Evolutionary conservation across 2,797 vertebrate species (phyloP), one percentile per base, ranked within the genome.

Genomic region (Muscicapa striata): DNA sequence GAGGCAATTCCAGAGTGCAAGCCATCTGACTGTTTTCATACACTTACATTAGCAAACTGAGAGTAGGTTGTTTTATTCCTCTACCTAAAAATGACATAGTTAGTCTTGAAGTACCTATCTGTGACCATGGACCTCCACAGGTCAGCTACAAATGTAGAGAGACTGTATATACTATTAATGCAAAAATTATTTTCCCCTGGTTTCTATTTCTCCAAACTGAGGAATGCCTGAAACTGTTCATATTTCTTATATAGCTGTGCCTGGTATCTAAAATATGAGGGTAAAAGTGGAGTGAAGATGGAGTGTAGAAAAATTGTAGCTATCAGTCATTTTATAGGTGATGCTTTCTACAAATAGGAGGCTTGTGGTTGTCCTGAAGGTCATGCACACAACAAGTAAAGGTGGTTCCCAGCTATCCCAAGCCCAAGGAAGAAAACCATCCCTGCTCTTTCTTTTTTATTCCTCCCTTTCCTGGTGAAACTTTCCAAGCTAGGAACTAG

Each of bases 391-490:
- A 59, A 12, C 19, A 34, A 57, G 8, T 7, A 49, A 21, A 67
- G 26, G 3, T 45, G 22, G 13, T 38, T 78, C 69, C 17, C 34
- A 78, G 26, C 12, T 81, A 41, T 19, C n/a, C 32, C 11, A 48
- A 40, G 22, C 5, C 41, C 19, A 7, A n/a, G 11, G 23, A 67
- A 41, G 10, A 5, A 80, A 16, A 2, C 0, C 5, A 3, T 4
- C 5, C 4, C 5, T 2, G 0, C n/a, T 17, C 3, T 46, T 82
- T 63, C 19, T 11, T 67, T 48, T 23, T 23, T 16, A 9, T 54
- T 46, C 55, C 23, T 69, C 64, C 15, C 12, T 34, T 74, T 78
- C 5, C 11, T 59, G 14, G 30, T 57, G 64, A 74, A 63, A 32
- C n/a, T 46, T 87, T 57, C 19, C 3, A 9, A 61, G 12, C 9